phyloP scores from a whole-genome alignment of 2,888 invertebrate species.

The Cacoxenus indagator region DNA sequence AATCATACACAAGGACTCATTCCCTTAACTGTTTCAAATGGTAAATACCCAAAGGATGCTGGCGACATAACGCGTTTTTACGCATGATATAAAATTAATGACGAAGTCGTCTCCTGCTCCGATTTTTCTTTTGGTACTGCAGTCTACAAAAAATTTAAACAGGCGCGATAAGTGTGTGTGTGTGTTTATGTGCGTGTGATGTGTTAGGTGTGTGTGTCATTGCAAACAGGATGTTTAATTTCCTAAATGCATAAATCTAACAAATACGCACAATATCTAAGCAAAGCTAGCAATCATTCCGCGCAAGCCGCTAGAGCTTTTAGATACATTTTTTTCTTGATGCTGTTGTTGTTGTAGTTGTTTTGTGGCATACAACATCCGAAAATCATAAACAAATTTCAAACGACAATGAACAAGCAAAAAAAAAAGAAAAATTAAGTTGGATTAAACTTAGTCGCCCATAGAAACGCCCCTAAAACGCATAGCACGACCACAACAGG shows the following conservation, averaged over 20 bases:
- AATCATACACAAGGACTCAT: not conserved
- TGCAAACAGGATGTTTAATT: constrained; percentile 66
- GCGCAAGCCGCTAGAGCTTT: constrained; percentile 20
- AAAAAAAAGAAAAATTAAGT: constrained; percentile 22
- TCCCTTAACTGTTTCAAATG: not conserved
- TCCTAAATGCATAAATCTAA: constrained; percentile 68
- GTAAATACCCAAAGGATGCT: constrained; percentile 47
- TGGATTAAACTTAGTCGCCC: constrained; percentile 2
- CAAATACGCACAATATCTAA: constrained; percentile 59
- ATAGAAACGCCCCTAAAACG: not conserved
- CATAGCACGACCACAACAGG: not conserved
- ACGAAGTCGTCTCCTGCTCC: constrained; percentile 6
- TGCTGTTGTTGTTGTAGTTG: not conserved
- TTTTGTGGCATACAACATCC: constrained; percentile 52
- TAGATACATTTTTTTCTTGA: constrained; percentile 16
- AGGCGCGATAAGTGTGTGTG: not conserved
- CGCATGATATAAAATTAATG: constrained; percentile 65
- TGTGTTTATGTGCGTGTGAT: not conserved
- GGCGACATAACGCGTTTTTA: constrained; percentile 63
- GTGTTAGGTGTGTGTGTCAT: not conserved
- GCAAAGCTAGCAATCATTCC: constrained; percentile 42
- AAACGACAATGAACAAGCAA: constrained; percentile 49
- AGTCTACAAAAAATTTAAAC: constrained; percentile 36
- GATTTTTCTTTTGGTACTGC: too few species aligned
- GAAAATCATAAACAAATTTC: constrained; percentile 68